Conservation (phyloP, 2,113 vertebrate species). For the Agapornis roseicollis region DNA sequence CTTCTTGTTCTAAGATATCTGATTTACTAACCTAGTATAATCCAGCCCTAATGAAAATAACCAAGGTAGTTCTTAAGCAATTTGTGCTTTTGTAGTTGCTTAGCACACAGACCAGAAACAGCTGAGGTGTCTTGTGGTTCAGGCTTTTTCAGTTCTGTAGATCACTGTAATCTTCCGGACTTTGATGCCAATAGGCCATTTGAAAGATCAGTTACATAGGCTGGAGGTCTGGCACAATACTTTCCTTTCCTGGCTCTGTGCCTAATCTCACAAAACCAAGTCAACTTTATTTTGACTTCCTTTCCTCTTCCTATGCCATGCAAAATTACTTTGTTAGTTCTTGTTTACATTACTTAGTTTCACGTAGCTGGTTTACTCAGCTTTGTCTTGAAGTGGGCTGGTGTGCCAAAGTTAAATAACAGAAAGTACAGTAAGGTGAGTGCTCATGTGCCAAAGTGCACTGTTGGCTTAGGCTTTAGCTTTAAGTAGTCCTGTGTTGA, state of each 20-base stretch:
- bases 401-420: neutral
- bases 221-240: neutral
- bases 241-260: neutral
- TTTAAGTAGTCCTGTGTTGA: neutral
- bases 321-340: neutral
- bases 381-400: neutral
- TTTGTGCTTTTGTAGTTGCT: neutral
- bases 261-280: neutral
- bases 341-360: neutral
- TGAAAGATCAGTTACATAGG: neutral
- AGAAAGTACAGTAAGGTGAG: neutral
- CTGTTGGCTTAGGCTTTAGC: neutral
- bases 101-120: neutral
- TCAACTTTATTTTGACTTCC: neutral
- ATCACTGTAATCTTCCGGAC: neutral
- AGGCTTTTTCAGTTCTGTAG: neutral
- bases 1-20: neutral
- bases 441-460: neutral
- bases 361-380: fast-evolving
- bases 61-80: neutral
- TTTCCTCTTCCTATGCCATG: neutral
- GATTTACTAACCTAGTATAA: neutral
- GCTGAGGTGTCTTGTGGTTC: neutral
- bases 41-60: neutral
- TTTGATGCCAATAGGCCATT: neutral